Conservation (phyloP, 2,797 vertebrate species). For the Ataeniobius toweri region DNA sequence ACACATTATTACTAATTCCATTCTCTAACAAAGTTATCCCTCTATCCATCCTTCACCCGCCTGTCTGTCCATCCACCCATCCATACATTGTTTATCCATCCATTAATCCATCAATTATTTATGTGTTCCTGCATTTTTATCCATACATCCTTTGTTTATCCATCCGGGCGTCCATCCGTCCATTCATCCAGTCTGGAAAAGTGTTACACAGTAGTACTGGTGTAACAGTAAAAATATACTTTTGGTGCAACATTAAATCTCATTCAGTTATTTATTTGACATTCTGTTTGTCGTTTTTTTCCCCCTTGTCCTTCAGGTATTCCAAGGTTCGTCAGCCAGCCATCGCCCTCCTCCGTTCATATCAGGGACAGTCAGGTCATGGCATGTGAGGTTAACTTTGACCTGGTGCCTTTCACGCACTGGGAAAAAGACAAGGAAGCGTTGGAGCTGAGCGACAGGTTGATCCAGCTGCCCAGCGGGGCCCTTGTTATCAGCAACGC, state of each 20-base stretch:
- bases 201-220: not conserved
- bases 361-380: conserved; percentile 84
- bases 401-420: conserved; percentile 86
- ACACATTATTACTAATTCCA: too few relatives aligned
- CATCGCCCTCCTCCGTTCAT: conserved; percentile 75
- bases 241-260: not conserved
- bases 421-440: conserved; percentile 89
- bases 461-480: conserved; percentile 83
- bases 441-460: conserved; percentile 73
- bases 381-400: conserved; percentile 87
- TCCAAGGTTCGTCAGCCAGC: conserved; percentile 88
- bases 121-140: too few relatives aligned
- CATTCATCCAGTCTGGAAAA: not conserved
- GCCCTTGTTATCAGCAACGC: conserved; percentile 88
- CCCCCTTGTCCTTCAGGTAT: conserved; percentile 77
- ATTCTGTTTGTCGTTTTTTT: not conserved
- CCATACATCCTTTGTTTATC: not conserved
- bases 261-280: conserved; percentile 9
- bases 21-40: too few relatives aligned
- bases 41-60: too few relatives aligned
- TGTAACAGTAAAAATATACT: not conserved
- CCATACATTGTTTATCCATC: too few relatives aligned
- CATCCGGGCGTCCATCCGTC: not conserved
- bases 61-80: not conserved
- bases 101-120: too few relatives aligned